Base-by-base conservation (phyloP, 2,113 vertebrate genomes). In the Grantiella picta region DNA sequence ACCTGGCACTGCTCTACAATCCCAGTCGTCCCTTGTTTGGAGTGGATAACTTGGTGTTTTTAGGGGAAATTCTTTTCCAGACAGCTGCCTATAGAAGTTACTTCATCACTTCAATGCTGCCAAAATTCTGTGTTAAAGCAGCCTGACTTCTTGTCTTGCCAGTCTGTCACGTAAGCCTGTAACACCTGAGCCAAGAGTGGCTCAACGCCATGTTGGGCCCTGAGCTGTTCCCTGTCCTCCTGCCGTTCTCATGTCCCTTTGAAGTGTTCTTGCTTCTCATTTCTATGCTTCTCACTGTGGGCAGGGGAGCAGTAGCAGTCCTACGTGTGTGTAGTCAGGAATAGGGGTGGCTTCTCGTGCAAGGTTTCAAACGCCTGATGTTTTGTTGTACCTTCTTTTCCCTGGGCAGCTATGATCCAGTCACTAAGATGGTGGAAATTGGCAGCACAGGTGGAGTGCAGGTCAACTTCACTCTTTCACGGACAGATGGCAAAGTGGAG, bases 401-500 rank as follows among this genome's bases (percentile, higher is more conserved):
- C 71, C 60, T 72, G 84, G 44, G 12, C 91, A 99, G 99, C 73
- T 99, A 99, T 65, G 96, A 97, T 68, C 97, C 99, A 3, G 80
- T 98, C 85, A 99, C 96, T 33, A 98, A 98, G 84, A 97, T 89
- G 0, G 99, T 99, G 93, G 98, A 98, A 1, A 98, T 99, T 45
- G 97, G 97, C 72, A 97, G 97, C 35, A 97, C 97, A 61, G 95
- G 94, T 35, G 99, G 96, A 2, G 97, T 98, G 87, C 94, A 98
- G 82, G 98, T 99, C 85, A 98, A 99, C 97, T 99, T 99, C 97
- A 98, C 98, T 45, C 98, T 99, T 80, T 97, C 97, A 42, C 98
- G 98, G 54, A 95, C 71, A 75, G 97, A 98, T 87, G 65, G 95
- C 85, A 98, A 97, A 92, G 96, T 61, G 42, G 90, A 98, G 66